These are phyloP conservation scores for Chironomus tentans DNA, from an alignment of 2,888 invertebrate genomes.

Conservation along the genomic window DNA sequence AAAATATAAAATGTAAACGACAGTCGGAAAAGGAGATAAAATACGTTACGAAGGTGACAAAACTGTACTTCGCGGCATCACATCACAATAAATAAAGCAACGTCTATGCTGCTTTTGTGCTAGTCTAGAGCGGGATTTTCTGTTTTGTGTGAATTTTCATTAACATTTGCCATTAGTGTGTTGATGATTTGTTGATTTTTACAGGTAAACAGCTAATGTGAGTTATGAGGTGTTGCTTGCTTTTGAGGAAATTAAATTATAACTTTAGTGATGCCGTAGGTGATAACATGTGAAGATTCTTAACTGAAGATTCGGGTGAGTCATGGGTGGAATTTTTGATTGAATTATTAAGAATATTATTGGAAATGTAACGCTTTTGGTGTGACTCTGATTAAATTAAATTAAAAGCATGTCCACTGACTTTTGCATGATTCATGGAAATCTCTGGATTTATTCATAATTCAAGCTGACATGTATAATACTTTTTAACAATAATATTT, in stretches of 20 bases:
- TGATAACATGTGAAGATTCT: neutral
- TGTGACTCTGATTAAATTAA: too few relatives aligned
- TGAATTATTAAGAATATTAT: too few relatives aligned
- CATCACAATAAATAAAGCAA: neutral
- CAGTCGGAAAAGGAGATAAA: neutral
- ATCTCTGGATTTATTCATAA: too few relatives aligned
- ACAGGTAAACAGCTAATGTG: neutral
- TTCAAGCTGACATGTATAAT: too few relatives aligned
- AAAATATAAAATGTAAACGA: neutral
- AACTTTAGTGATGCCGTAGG: neutral
- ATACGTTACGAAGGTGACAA: neutral
- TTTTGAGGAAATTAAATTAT: neutral
- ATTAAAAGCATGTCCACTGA: too few relatives aligned
- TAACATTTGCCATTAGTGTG: neutral
- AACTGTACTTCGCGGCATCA: neutral
- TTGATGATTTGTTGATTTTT: too few relatives aligned
- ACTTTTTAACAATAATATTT: too few relatives aligned
- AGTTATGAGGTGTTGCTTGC: neutral
- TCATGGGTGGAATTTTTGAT: neutral
- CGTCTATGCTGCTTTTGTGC: neutral
- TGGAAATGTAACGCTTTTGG: too few relatives aligned
- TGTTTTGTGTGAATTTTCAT: neutral
- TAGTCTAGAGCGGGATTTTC: neutral
- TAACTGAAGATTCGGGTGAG: neutral
- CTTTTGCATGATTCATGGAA: neutral